Percentiles rank a stretch among this genome's conserved stretches.
phyloP scores from a whole-genome alignment of 2,797 vertebrate genomes.

The Prunella strophiata region DNA sequence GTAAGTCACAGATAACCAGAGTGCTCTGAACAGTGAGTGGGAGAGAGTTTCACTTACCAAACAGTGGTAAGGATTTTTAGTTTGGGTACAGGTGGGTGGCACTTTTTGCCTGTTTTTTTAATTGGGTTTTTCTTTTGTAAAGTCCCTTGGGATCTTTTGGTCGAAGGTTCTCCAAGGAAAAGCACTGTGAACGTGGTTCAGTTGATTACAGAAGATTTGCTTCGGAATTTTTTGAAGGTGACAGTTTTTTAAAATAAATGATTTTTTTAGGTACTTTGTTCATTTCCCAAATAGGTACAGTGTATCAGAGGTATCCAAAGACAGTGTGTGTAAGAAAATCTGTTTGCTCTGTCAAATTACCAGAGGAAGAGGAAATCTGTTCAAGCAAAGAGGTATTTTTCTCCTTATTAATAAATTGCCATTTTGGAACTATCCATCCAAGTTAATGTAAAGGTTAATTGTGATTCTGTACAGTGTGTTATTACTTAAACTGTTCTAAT shows the following conservation, averaged over 20 bases:
- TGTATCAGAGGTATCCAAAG: conserved; percentile 75
- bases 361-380: conserved; percentile 78
- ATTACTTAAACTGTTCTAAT: background rate
- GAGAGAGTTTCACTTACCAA: background rate
- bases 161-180: background rate
- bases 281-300: conserved; percentile 65
- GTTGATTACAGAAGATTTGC: background rate
- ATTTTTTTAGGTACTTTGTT: background rate
- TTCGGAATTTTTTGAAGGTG: background rate
- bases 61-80: background rate
- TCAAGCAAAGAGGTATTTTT: conserved; percentile 80
- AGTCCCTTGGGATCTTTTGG: background rate
- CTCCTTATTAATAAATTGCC: background rate
- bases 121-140: background rate
- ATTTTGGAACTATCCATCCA: background rate
- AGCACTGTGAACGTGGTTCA: background rate
- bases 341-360: conserved; percentile 58
- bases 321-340: conserved; percentile 10
- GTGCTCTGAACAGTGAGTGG: background rate
- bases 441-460: background rate
- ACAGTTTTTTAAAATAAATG: background rate
- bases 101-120: background rate
- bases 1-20: background rate
- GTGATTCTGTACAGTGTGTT: background rate
- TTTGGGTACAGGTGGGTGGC: background rate